These are phyloP conservation scores for Cremastinae sp. DNA, from an alignment of 2,888 invertebrate species.

Conservation along the genomic window DNA sequence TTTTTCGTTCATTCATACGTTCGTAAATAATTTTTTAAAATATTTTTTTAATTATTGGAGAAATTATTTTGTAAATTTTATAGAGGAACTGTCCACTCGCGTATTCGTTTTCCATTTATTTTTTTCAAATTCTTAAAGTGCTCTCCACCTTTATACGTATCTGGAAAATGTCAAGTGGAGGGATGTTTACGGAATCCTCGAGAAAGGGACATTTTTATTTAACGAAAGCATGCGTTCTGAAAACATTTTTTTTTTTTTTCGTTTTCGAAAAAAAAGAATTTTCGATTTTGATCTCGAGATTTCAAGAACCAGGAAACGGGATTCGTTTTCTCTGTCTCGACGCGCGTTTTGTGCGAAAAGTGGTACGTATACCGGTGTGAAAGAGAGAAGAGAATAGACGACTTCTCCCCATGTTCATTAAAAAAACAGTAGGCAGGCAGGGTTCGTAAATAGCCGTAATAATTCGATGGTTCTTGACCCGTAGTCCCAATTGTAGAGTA, in stretches of 20 bases:
- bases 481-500: constrained; percentile 75
- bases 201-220: not conserved
- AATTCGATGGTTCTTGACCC: constrained; percentile 69
- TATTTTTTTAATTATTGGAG: no score
- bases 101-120: not conserved
- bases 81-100: no score
- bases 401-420: constrained; percentile 71
- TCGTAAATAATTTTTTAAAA: no score
- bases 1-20: no score
- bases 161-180: not conserved
- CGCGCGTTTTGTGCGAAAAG: constrained; percentile 24
- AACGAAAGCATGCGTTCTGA: no score
- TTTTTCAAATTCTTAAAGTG: not conserved
- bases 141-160: not conserved
- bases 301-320: not conserved
- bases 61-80: no score
- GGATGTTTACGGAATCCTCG: no score
- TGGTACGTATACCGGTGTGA: constrained; percentile 54
- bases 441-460: constrained; percentile 77
- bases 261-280: not conserved
- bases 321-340: not conserved
- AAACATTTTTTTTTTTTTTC: not conserved
- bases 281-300: not conserved
- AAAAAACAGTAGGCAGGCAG: constrained; percentile 74
- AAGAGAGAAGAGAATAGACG: constrained; percentile 36